Base-by-base conservation (phyloP, 2,888 invertebrate species). In the Hecatera dysodea region DNA sequence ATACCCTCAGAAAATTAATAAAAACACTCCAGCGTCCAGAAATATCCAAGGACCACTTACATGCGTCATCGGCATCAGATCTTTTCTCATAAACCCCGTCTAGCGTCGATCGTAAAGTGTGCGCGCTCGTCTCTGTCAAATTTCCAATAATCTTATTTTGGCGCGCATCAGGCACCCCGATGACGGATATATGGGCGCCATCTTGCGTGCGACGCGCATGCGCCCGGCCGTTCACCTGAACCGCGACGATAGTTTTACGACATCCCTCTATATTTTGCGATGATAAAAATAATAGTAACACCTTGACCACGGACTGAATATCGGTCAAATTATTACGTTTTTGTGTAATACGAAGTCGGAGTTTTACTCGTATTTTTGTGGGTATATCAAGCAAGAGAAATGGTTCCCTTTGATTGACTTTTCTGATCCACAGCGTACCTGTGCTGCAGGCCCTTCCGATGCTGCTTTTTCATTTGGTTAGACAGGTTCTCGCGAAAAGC, bases 81-180 rank as follows among this genome's bases (percentile, higher is more conserved):
- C 86, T 90, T 87, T 84, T 86, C 88, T 89, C 88, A 90, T 90
- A 89, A 89, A 91, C 78, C 81, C 89, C 86, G 91, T 91, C 92
- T 91, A 92, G 90, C 86, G 84, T 84, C 84, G 90, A 91, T 94
- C 94, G 94, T 94, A 94, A 94, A 94, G 90, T 88, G 89, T 86
- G 87, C 87, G 87, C 88, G 88, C 91, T 92, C 92, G 89, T 91
- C 90, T 92, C 93, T 93, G 95, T 95, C 95, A 94, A 95, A 94
- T 94, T 93, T 94, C 94, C 94, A 91, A 93, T 93, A 93, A 95
- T 94, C 94, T 95, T 95, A 96, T 95, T 96, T 95, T 95, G 95
- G 95, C 95, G 95, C 93, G 94, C 95, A 94, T 95, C 94, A 95
- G 94, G 93, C 91, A 89, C 88, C 69, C 84, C 91, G 95, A 92